Evolutionary conservation across 2,888 invertebrate species (phyloP), one percentile per base, ranked within the genome.

Genomic region (Limenitis camilla): DNA sequence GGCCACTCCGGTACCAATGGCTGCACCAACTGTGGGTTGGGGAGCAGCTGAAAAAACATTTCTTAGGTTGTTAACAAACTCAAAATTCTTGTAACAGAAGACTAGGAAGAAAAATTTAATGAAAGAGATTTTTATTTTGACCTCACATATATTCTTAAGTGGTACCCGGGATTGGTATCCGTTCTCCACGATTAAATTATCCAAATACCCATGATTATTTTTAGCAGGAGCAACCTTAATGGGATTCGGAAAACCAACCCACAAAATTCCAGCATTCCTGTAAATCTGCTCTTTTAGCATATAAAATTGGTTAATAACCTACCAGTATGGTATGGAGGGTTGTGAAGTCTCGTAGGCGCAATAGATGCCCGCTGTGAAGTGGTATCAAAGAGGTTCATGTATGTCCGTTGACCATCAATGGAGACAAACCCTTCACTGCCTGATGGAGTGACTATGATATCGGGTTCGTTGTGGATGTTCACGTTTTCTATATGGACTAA

Each of bases 391-490:
- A 96, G 87, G 82, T 95, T 95, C 63, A 96, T 89, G 72, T 96
- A 96, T 0, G 96, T 96, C 66, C 95, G 88, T 81, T 96, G 95
- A 35, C 96, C 96, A 71, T 96, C 96, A 53, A 96, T 96, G 28
- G 95, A 96, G 10, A 96, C 96, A 78, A 95, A 96, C 29, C 95
- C 94, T 68, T 96, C 93, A 42, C 93, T 92, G 11, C 93, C 94
- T 5, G 93, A 90, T 4, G 94, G 91, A 0, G 94, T 92, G 3
- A 95, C 91, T 48, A 96, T 95, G 43, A 95, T 94, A 67, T 94
- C 94, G 7, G 79, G 81, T 8, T 74, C 78, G 27, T 56, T 55
- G 35, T 58, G 59, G 5, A 60, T 40, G 63, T 88, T 79, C 1
- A 90, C 83, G 57, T 89, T 89, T 50, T 90, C 89, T n/a, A 92